A percentile compares a stretch with the other conserved stretches of the same genome.
Evolutionary conservation across 1,140 invertebrate genomes (phyloP).

Genomic region (Drosophila santomea): DNA sequence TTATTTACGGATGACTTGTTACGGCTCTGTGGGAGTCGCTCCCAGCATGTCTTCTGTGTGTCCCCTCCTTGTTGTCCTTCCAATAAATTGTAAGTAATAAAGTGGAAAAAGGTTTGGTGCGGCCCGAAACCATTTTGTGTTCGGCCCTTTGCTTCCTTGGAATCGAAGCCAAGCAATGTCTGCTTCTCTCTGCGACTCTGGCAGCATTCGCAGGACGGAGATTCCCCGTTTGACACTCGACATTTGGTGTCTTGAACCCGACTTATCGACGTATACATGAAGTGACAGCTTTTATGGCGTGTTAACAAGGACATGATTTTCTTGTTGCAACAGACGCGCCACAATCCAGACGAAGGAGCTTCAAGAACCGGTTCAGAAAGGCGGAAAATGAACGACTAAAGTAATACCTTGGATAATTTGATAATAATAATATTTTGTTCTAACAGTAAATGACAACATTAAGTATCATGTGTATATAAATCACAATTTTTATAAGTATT

Average conservation of each 20-base stretch:
- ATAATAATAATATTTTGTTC: too few species aligned
- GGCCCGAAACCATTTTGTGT: slow-evolving; percentile 59
- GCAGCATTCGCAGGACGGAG: slow-evolving; percentile 14
- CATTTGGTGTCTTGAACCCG: slow-evolving; percentile 56
- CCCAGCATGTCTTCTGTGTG: slow-evolving; percentile 1
- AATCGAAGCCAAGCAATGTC: slow-evolving; percentile 41
- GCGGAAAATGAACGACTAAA: neutral
- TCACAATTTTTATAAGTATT: too few species aligned
- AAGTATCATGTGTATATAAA: too few species aligned
- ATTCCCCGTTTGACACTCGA: slow-evolving; percentile 65
- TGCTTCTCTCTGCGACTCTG: slow-evolving; percentile 30
- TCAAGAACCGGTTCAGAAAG: neutral
- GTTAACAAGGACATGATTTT: slow-evolving; percentile 82
- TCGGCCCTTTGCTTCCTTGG: slow-evolving; percentile 43
- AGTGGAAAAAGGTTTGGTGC: slow-evolving; percentile 74
- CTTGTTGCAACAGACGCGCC: slow-evolving; percentile 49
- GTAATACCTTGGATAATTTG: neutral
- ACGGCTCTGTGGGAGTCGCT: slow-evolving; percentile 39
- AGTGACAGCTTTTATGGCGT: slow-evolving; percentile 82
- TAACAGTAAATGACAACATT: too few species aligned
- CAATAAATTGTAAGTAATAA: slow-evolving; percentile 81
- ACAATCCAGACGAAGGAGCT: slow-evolving; percentile 1
- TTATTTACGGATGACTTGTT: slow-evolving; percentile 68
- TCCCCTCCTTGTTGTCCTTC: slow-evolving; percentile 52
- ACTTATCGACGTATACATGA: slow-evolving; percentile 82